phyloP scores from a whole-genome alignment of 2,888 invertebrate genomes.

The Scaeva pyrastri region DNA sequence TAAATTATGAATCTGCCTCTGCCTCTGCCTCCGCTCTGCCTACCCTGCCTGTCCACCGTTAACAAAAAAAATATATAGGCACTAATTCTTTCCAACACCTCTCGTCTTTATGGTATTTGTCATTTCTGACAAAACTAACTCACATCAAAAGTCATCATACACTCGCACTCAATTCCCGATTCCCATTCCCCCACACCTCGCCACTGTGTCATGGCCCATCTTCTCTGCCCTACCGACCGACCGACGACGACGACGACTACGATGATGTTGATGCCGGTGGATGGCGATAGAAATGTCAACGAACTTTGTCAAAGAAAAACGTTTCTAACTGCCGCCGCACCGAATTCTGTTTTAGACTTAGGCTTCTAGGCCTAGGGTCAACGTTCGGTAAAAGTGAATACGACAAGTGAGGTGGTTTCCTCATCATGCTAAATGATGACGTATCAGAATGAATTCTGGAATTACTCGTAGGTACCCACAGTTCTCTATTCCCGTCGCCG shows the following conservation, averaged over 20 bases:
- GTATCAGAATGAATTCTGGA: constrained; percentile 48
- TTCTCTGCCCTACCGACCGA: background rate
- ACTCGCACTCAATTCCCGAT: background rate
- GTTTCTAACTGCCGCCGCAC: constrained; percentile 49
- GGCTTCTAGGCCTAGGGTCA: constrained; percentile 35
- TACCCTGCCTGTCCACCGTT: background rate
- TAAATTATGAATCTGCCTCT: background rate
- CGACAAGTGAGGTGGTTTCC: constrained; percentile 51
- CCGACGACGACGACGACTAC: too few species aligned
- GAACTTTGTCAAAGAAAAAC: constrained; percentile 62
- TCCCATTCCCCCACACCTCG: background rate
- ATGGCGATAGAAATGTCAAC: constrained; percentile 49
- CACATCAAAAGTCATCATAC: constrained; percentile 21
- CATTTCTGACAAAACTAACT: constrained; percentile 23
- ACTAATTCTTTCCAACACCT: constrained; percentile 43
- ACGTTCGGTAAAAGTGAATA: constrained; percentile 74
- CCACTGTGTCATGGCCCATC: background rate
- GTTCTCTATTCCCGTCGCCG: background rate
- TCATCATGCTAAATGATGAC: constrained; percentile 67
- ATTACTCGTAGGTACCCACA: background rate
- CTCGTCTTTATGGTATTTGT: background rate
- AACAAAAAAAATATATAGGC: background rate
- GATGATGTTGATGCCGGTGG: background rate
- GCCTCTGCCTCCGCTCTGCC: background rate
- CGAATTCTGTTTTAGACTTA: constrained; percentile 47